Evolutionary conservation across 1,140 invertebrate genomes (phyloP).

Genomic region (Papilio helenus): DNA sequence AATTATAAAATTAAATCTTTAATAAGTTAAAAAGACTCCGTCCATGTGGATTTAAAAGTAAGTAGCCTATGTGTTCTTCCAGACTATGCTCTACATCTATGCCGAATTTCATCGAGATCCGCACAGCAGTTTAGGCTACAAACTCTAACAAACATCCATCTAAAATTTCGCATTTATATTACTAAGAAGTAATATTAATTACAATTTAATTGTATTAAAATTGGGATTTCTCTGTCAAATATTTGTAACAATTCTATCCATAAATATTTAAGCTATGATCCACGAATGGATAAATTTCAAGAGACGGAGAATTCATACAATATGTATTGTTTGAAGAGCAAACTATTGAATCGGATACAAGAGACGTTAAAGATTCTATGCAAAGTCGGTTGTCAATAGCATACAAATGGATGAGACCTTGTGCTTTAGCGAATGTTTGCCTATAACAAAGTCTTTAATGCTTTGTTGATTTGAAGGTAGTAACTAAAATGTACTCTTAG

Average conservation of each 20-base stretch:
- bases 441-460: neutral
- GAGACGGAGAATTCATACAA: neutral
- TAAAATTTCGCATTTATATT: no score
- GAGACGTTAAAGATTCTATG: neutral
- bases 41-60: no score
- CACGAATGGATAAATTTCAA: neutral
- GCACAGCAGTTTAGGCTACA: no score
- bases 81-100: no score
- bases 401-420: neutral
- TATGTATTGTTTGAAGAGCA: constrained; percentile 4
- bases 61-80: no score
- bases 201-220: no score
- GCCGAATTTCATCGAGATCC: no score
- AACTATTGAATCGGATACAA: constrained; percentile 2
- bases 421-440: neutral
- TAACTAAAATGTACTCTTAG: no score
- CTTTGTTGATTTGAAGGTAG: neutral
- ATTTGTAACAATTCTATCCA: neutral
- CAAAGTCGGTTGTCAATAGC: neutral
- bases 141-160: no score
- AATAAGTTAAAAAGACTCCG: no score
- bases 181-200: no score
- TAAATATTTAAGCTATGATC: neutral
- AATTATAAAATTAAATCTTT: no score
- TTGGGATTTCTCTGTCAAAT: neutral